These are phyloP conservation scores for Lepidochitona cinerea DNA, from an alignment of 2,888 invertebrate species.

Conservation along the genomic window DNA sequence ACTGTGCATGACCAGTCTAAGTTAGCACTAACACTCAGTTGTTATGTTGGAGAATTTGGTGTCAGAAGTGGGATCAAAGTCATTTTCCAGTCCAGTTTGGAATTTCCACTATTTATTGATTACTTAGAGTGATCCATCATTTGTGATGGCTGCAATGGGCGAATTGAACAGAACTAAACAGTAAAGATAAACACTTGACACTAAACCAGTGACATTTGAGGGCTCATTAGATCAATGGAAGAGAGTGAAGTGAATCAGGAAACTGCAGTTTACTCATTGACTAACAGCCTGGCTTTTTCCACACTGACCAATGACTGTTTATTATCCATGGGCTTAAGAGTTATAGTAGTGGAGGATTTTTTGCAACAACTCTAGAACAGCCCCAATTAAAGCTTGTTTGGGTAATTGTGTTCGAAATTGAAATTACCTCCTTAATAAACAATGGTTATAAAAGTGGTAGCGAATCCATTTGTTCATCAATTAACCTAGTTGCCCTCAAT, in stretches of 20 bases:
- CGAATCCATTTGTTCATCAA: not conserved
- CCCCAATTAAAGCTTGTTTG: constrained; percentile 1
- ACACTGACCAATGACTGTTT: too few relatives aligned
- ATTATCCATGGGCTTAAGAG: not conserved
- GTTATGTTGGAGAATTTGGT: not conserved
- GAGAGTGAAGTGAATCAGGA: too few relatives aligned
- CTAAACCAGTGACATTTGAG: not conserved
- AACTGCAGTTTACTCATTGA: too few relatives aligned
- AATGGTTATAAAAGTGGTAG: not conserved
- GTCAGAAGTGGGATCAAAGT: not conserved
- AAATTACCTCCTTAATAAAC: constrained; percentile 4
- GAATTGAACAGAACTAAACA: not conserved
- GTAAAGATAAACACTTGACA: not conserved
- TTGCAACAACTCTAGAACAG: not conserved
- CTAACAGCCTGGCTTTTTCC: too few relatives aligned
- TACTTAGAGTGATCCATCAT: not conserved
- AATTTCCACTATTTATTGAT: not conserved
- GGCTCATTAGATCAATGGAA: not conserved
- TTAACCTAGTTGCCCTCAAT: constrained; percentile 1
- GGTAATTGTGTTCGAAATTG: constrained; percentile 5
- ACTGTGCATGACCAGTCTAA: too few relatives aligned
- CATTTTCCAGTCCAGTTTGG: not conserved
- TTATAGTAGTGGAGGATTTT: not conserved
- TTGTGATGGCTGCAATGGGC: too few relatives aligned
- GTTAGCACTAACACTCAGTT: too few relatives aligned